phyloP scores from a whole-genome alignment of 2,888 invertebrate genomes.

The Villa cingulata region DNA sequence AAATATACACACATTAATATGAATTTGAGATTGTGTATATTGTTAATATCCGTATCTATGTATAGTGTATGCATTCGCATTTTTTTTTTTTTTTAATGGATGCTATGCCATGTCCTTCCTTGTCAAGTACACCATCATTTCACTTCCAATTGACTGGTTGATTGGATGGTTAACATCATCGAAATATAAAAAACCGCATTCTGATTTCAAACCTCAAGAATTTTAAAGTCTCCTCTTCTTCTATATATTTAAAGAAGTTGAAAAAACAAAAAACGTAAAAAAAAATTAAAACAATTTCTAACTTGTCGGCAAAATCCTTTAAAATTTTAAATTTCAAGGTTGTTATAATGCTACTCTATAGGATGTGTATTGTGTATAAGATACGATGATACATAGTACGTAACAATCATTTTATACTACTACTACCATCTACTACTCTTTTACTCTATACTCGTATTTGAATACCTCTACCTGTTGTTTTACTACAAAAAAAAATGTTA shows the following conservation, averaged over 20 bases:
- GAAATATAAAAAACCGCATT: conserved; percentile 5
- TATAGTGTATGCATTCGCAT: too few relatives aligned
- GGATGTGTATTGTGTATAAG: too few relatives aligned
- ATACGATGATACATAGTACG: too few relatives aligned
- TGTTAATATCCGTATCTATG: too few relatives aligned
- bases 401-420: too few relatives aligned
- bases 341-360: background rate
- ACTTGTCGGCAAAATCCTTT: background rate
- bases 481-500: too few relatives aligned
- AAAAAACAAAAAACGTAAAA: background rate
- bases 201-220: conserved; percentile 5
- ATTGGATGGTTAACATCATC: background rate
- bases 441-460: too few relatives aligned
- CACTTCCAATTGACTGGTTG: background rate
- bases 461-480: too few relatives aligned
- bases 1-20: too few relatives aligned
- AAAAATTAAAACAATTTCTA: background rate
- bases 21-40: too few relatives aligned
- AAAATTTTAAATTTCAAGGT: background rate
- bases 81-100: too few relatives aligned
- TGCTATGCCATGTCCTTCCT: background rate
- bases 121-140: background rate
- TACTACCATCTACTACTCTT: too few relatives aligned
- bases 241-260: background rate
- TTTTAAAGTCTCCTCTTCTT: background rate